phyloP scores from a whole-genome alignment of 2,888 invertebrate genomes.

The Agrenia bidenticulata region DNA sequence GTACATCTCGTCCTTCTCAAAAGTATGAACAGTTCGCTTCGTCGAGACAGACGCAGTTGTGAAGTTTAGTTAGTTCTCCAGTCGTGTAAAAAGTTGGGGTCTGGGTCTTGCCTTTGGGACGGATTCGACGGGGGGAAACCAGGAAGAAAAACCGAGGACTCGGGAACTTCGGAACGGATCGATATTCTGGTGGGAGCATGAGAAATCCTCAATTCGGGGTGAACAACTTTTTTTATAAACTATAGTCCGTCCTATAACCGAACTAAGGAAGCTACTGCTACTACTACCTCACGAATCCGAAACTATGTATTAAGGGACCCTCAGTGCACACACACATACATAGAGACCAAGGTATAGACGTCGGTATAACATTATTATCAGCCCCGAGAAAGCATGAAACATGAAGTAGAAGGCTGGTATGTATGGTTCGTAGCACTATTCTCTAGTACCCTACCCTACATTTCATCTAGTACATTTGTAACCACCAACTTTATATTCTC shows the following conservation, averaged over 20 bases:
- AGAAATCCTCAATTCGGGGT: constrained; percentile 33
- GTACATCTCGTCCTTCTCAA: background rate
- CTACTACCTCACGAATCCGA: too few species aligned
- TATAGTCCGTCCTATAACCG: too few species aligned
- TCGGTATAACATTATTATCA: too few species aligned
- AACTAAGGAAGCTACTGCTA: too few species aligned
- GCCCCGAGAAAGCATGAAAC: too few species aligned
- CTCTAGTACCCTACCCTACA: constrained; percentile 21
- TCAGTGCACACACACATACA: background rate
- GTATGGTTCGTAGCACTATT: too few species aligned
- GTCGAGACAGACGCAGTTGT: constrained; percentile 17
- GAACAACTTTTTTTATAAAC: constrained; percentile 12
- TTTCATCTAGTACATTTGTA: background rate
- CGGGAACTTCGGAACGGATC: constrained; percentile 33
- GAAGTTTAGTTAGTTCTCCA: constrained; percentile 4
- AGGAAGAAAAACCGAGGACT: constrained; percentile 12
- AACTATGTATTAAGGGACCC: background rate
- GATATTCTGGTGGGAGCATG: constrained; percentile 42
- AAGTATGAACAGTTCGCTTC: background rate
- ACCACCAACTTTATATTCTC: constrained; percentile 2
- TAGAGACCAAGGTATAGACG: background rate
- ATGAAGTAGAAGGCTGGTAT: too few species aligned
- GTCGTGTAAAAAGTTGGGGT: constrained; percentile 14
- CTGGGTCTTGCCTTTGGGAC: background rate
- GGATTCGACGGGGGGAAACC: constrained; percentile 14